phyloP scores from a whole-genome alignment of 2,797 vertebrate species.

The Trachurus trachurus region DNA sequence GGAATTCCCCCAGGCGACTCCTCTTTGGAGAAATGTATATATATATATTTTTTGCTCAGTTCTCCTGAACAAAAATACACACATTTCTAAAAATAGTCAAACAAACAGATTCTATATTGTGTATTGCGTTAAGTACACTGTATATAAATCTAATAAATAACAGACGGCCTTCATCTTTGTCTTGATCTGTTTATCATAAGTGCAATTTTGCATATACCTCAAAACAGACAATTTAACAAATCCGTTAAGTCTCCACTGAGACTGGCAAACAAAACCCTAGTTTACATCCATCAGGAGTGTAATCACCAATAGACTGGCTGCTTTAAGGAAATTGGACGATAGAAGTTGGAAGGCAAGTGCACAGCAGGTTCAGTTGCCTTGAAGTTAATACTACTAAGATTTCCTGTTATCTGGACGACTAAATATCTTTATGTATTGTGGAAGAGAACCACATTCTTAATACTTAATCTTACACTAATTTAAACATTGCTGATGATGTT shows the following conservation, averaged over 20 bases:
- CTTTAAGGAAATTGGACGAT: conserved; percentile 9
- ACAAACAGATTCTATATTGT: background rate
- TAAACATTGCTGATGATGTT: background rate
- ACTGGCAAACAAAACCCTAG: background rate
- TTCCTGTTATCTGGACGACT: conserved; percentile 22
- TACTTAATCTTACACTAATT: background rate
- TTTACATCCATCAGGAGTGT: conserved; percentile 4
- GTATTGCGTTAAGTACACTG: background rate
- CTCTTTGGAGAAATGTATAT: background rate
- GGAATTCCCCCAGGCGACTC: conserved; percentile 3
- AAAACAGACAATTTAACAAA: conserved; percentile 38
- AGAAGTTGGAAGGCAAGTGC: conserved; percentile 16
- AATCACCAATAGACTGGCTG: conserved; percentile 50
- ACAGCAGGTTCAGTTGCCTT: conserved; percentile 10
- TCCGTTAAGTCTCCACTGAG: background rate
- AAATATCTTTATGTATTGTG: background rate
- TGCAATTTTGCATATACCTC: conserved; percentile 42
- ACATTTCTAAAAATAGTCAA: background rate
- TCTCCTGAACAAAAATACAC: background rate
- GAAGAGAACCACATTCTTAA: background rate
- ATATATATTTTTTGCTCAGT: background rate
- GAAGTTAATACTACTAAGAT: background rate
- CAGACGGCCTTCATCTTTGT: conserved; percentile 5
- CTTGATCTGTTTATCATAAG: conserved; percentile 51
- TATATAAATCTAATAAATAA: conserved; percentile 15